These are phyloP conservation scores for Oophaga pumilio DNA, from an alignment of 2,113 vertebrate species.

Conservation along the genomic window DNA sequence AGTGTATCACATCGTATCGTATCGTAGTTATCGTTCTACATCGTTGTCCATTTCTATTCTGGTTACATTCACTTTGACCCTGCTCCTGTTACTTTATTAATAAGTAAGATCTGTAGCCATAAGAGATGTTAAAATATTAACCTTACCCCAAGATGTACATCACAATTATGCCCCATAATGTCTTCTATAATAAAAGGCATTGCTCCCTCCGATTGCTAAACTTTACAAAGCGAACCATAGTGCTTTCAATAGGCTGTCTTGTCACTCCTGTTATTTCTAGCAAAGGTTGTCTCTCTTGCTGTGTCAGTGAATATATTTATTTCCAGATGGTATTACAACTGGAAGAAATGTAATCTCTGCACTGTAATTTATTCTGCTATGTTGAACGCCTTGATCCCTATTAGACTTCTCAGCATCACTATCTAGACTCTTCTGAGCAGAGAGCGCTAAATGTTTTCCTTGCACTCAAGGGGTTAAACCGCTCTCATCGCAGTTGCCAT, in stretches of 20 bases:
- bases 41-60: not conserved
- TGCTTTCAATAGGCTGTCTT: not conserved
- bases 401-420: not conserved
- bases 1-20: no score
- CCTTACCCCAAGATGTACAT: not conserved
- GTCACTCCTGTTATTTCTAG: not conserved
- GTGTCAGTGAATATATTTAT: conserved; percentile 35
- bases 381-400: conserved; percentile 6
- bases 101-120: not conserved
- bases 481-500: conserved; percentile 51
- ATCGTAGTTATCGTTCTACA: not conserved
- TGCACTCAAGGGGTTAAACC: conserved; percentile 12
- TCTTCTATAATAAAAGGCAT: not conserved
- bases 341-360: not conserved
- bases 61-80: not conserved
- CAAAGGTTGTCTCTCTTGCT: not conserved
- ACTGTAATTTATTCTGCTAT: conserved; percentile 33
- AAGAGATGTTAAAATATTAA: not conserved
- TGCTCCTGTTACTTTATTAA: not conserved
- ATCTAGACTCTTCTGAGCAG: not conserved
- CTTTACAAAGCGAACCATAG: conserved; percentile 16
- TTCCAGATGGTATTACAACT: conserved; percentile 4
- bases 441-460: not conserved
- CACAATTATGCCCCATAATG: not conserved
- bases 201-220: not conserved